Conservation (phyloP, 2,888 invertebrate species). For the Brachyptera risi region DNA sequence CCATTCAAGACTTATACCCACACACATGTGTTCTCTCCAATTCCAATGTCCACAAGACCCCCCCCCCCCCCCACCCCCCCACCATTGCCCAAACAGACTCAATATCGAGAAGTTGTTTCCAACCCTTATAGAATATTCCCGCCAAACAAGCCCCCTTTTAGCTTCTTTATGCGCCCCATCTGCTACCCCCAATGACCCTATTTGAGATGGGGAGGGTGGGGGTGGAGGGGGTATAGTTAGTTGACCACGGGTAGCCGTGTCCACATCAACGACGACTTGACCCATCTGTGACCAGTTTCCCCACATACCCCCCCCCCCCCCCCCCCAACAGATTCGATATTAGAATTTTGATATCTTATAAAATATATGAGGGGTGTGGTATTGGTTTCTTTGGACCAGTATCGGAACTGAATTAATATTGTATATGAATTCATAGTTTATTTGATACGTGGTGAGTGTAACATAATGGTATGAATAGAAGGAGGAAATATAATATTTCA, state of each 20-base stretch:
- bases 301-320: neutral
- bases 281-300: conserved; percentile 5
- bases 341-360: conserved; percentile 19
- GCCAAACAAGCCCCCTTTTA: neutral
- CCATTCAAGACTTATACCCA: no score
- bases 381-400: no score
- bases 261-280: conserved; percentile 1
- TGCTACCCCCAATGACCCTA: neutral
- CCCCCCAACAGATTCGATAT: no score
- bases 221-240: neutral
- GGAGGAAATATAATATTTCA: no score
- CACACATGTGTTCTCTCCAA: no score
- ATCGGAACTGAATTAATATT: no score
- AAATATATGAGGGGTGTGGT: neutral
- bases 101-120: conserved; percentile 7
- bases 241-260: neutral
- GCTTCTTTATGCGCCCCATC: neutral
- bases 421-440: no score
- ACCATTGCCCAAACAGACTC: neutral
- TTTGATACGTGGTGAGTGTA: no score
- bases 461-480: no score
- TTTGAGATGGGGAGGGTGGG: no score
- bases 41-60: neutral
- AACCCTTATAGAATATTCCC: neutral
- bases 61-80: neutral